A percentile compares a stretch with the other conserved stretches of the same genome.
Conservation (phyloP, 2,113 vertebrate genomes). For the Gnathonemus echidnorhynchus region DNA sequence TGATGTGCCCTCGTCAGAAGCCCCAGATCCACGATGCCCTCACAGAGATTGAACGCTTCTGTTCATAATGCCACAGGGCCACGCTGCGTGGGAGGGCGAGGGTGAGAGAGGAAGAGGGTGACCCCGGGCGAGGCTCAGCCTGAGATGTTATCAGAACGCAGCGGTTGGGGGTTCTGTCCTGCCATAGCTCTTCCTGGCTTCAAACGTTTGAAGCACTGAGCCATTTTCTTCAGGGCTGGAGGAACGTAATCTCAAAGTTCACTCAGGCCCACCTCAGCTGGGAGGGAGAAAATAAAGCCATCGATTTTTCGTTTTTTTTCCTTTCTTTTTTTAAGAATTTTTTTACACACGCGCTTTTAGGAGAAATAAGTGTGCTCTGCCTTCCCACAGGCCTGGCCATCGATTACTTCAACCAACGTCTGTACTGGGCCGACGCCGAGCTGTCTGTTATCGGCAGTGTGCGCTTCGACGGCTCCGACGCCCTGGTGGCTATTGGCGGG, state of each 20-base stretch:
- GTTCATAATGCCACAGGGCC: not conserved
- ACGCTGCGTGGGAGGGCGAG: not conserved
- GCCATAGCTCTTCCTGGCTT: not conserved
- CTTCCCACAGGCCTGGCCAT: conserved; percentile 68
- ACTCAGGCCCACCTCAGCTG: not conserved
- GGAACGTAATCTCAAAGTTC: not conserved
- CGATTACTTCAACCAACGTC: conserved; percentile 72
- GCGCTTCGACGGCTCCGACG: conserved; percentile 67
- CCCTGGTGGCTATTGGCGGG: conserved; percentile 59
- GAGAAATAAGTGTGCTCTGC: not conserved
- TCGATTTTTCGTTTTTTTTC: not conserved
- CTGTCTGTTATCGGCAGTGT: conserved; percentile 74
- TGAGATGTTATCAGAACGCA: not conserved
- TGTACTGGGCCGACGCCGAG: conserved; percentile 82
- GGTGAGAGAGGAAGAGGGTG: not conserved
- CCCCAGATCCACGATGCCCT: not conserved
- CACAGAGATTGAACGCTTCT: not conserved
- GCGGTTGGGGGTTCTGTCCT: not conserved
- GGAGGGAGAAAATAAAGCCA: not conserved
- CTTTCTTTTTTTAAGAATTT: not conserved
- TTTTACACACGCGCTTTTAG: not conserved
- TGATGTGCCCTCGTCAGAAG: not conserved
- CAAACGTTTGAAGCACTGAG: not conserved
- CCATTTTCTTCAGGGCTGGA: not conserved
- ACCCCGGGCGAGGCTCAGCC: not conserved